Percentiles rank a stretch among this genome's conserved stretches.
These are phyloP conservation scores for Drosophila ercepeae DNA, from an alignment of 1,140 invertebrate genomes.

Conservation along the genomic window DNA sequence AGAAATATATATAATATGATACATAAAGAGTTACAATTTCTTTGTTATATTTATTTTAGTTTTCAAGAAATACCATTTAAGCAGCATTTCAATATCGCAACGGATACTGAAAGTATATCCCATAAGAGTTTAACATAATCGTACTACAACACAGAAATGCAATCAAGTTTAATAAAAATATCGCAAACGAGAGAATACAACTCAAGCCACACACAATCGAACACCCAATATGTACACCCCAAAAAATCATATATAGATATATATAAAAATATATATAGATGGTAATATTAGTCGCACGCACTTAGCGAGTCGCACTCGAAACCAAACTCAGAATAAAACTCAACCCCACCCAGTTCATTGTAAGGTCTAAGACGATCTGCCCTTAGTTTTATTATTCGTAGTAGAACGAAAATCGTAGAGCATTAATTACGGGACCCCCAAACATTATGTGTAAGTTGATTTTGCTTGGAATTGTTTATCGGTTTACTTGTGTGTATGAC, in stretches of 20 bases:
- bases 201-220: constrained; percentile 36
- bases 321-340: constrained; percentile 7
- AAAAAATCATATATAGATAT: neutral
- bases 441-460: constrained; percentile 11
- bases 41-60: constrained; percentile 30
- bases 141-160: constrained; percentile 68
- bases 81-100: constrained; percentile 48
- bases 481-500: constrained; percentile 27
- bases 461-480: constrained; percentile 38
- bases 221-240: constrained; percentile 41
- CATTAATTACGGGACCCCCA: constrained; percentile 43
- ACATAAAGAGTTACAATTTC: constrained; percentile 10
- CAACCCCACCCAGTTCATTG: constrained; percentile 29
- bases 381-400: constrained; percentile 40
- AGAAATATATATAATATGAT: neutral
- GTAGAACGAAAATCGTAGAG: constrained; percentile 17
- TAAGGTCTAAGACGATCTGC: neutral
- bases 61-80: constrained; percentile 25
- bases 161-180: constrained; percentile 74
- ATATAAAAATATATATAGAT: constrained; percentile 33
- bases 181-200: constrained; percentile 41
- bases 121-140: constrained; percentile 43
- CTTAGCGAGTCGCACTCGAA: constrained; percentile 57
- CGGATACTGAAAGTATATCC: constrained; percentile 24
- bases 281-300: constrained; percentile 65